These are phyloP conservation scores for Entelurus aequoreus DNA, from an alignment of 2,113 vertebrate species.

Conservation along the genomic window DNA sequence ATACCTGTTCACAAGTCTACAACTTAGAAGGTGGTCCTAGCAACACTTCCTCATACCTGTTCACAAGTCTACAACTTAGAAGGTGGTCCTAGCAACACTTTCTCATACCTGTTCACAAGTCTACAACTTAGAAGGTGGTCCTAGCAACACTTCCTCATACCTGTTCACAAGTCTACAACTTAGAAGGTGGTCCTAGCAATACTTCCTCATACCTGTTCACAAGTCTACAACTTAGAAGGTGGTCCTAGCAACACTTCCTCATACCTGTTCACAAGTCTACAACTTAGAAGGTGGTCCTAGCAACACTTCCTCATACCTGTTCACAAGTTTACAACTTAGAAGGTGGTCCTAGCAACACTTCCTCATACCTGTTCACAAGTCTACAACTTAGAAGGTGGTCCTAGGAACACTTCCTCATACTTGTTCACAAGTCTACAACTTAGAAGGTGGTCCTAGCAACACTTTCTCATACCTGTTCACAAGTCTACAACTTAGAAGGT, in stretches of 20 bases:
- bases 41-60: slow-evolving; percentile 72
- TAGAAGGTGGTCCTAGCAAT: neutral
- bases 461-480: slow-evolving; percentile 72
- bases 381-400: neutral
- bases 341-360: neutral
- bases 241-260: neutral
- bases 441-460: neutral
- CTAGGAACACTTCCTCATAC: slow-evolving; percentile 56
- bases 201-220: slow-evolving; percentile 72
- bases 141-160: slow-evolving; percentile 56
- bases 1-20: slow-evolving; percentile 75
- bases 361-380: slow-evolving; percentile 72
- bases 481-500: neutral
- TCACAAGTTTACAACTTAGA: slow-evolving; percentile 5
- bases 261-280: slow-evolving; percentile 75
- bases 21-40: neutral
- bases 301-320: slow-evolving; percentile 71
- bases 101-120: slow-evolving; percentile 72
- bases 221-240: neutral
- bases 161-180: slow-evolving; percentile 58
- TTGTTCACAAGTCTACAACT: slow-evolving; percentile 57
- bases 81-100: neutral
- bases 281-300: neutral
- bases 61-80: slow-evolving; percentile 6
- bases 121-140: neutral